These are phyloP conservation scores for Aphelocoma coerulescens DNA, from an alignment of 2,113 vertebrate genomes.

Conservation along the genomic window DNA sequence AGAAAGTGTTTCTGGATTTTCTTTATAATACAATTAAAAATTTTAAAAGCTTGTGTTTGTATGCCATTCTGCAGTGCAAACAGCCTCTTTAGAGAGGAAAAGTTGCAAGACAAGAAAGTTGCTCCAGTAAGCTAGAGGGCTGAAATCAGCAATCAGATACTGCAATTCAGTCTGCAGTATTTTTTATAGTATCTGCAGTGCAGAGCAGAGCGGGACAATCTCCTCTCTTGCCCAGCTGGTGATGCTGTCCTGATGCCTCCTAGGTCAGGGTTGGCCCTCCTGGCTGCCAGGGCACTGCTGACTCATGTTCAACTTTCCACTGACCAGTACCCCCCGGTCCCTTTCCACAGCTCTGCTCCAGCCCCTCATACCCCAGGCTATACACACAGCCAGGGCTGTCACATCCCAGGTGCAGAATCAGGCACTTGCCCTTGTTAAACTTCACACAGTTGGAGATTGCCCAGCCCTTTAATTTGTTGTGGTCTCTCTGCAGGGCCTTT, in stretches of 20 bases:
- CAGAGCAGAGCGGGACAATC: background rate
- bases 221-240: fast-evolving
- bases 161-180: background rate
- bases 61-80: background rate
- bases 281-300: background rate
- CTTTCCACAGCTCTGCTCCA: fast-evolving
- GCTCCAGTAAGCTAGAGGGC: background rate
- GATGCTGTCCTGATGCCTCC: background rate
- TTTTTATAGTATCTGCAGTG: background rate
- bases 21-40: background rate
- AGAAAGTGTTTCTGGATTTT: background rate
- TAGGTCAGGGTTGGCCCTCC: background rate
- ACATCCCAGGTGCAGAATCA: background rate
- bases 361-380: background rate
- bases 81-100: background rate
- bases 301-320: fast-evolving
- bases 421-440: background rate
- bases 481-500: background rate
- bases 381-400: background rate
- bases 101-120: background rate
- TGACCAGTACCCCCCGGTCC: too few relatives aligned
- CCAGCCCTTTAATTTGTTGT: background rate
- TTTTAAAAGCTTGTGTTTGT: background rate
- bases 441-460: background rate
- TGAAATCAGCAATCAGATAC: background rate